Evolutionary conservation across 2,797 vertebrate species (phyloP).

Genomic region (Centropyge bicolor): DNA sequence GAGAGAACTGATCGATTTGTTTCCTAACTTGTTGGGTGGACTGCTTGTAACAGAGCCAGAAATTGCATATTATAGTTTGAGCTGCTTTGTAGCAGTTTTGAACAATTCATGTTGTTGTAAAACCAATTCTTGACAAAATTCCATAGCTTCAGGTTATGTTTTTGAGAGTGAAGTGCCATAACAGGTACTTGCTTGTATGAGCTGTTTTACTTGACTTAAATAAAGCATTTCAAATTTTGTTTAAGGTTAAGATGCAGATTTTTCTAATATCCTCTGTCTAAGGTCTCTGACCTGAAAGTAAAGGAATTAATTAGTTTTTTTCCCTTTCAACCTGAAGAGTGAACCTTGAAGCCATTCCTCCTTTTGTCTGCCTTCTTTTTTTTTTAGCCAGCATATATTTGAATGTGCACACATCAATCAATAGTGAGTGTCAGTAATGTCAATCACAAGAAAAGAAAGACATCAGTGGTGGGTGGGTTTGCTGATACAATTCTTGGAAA

Average conservation of each 20-base stretch:
- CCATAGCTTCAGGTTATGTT: background rate
- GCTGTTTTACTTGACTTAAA: conserved; percentile 38
- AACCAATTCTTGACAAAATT: background rate
- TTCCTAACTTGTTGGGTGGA: conserved; percentile 12
- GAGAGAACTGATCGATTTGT: conserved; percentile 5
- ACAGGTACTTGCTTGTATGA: conserved; percentile 20
- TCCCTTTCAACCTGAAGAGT: conserved; percentile 4
- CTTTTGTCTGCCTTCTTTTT: conserved; percentile 2
- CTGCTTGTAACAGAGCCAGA: background rate
- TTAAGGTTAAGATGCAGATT: background rate
- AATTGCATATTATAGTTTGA: background rate
- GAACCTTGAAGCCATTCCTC: background rate
- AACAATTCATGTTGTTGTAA: background rate
- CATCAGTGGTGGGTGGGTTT: conserved; percentile 27
- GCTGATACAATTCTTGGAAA: conserved; percentile 5
- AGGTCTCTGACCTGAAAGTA: background rate
- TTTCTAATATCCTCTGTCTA: background rate
- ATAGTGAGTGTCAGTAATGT: conserved; percentile 4
- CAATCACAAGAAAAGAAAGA: conserved; percentile 28
- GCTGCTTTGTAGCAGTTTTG: background rate
- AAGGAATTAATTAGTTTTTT: background rate
- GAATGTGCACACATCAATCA: conserved; percentile 4
- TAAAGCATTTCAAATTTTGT: conserved; percentile 45
- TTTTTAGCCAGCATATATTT: background rate
- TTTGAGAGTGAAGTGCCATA: background rate